Percentiles rank a stretch among this genome's conserved stretches.
These are phyloP conservation scores for Tympanuchus pallidicinctus DNA, from an alignment of 2,113 vertebrate genomes.

Conservation along the genomic window DNA sequence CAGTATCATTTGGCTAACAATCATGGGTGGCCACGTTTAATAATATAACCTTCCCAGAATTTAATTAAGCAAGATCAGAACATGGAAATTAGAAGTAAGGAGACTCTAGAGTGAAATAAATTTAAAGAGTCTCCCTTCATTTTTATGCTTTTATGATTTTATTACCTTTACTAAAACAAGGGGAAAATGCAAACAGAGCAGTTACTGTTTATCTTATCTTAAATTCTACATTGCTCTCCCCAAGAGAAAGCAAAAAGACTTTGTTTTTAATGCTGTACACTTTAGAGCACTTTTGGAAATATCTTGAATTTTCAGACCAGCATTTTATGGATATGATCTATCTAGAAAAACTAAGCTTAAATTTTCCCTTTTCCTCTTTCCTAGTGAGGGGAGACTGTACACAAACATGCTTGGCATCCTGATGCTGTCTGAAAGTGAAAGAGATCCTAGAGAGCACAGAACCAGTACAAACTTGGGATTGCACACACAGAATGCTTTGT, in stretches of 20 bases:
- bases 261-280: neutral
- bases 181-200: neutral
- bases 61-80: constrained; percentile 56
- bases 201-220: neutral
- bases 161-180: neutral
- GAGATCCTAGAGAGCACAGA: neutral
- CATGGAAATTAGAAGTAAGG: constrained; percentile 46
- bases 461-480: neutral
- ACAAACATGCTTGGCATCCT: neutral
- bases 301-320: neutral
- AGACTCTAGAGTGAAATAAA: constrained; percentile 49
- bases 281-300: neutral
- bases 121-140: constrained; percentile 26
- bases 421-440: neutral
- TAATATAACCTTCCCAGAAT: constrained; percentile 26
- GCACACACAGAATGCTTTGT: neutral
- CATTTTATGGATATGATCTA: neutral
- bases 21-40: constrained; percentile 3
- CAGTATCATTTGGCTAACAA: constrained; percentile 33
- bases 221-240: neutral
- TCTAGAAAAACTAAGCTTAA: neutral
- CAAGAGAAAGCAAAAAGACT: neutral
- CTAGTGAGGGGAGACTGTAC: rapidly evolving
- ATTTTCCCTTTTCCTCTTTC: neutral
- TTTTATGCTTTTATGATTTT: constrained; percentile 34